A percentile compares a stretch with the other conserved stretches of the same genome.
Evolutionary conservation across 2,888 invertebrate species (phyloP).

Genomic region (Nudaria mundana): DNA sequence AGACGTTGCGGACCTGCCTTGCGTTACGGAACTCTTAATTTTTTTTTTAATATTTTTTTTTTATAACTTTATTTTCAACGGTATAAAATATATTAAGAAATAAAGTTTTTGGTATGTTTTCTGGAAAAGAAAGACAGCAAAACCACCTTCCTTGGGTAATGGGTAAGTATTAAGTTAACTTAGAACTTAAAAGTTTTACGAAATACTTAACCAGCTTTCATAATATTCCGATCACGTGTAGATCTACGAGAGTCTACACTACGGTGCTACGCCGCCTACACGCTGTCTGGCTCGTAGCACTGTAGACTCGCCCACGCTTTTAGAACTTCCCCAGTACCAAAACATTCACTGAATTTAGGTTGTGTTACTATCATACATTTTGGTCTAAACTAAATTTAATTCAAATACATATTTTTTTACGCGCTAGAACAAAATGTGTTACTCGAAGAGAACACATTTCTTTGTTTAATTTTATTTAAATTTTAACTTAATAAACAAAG

Average conservation of each 20-base stretch:
- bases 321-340: conserved; percentile 36
- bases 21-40: conserved; percentile 16
- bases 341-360: conserved; percentile 19
- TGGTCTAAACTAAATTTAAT: too few species aligned
- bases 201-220: not conserved
- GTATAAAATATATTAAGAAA: conserved; percentile 6
- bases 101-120: conserved; percentile 21
- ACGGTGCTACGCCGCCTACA: conserved; percentile 70
- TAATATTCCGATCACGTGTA: conserved; percentile 46
- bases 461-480: too few species aligned
- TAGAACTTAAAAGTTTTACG: conserved; percentile 1
- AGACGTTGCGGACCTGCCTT: conserved; percentile 16
- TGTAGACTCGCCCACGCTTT: conserved; percentile 75
- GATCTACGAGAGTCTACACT: conserved; percentile 55
- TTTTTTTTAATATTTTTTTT: conserved; percentile 13
- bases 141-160: too few species aligned
- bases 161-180: conserved; percentile 24
- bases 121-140: conserved; percentile 12
- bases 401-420: too few species aligned
- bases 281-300: conserved; percentile 66
- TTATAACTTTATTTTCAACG: not conserved
- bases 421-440: too few species aligned
- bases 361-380: not conserved
- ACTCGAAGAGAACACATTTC: too few species aligned
- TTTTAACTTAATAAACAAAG: too few species aligned